Evolutionary conservation across 2,888 invertebrate genomes (phyloP), one percentile per base, ranked within the genome.

Genomic region (Dasysyrphus albostriatus): DNA sequence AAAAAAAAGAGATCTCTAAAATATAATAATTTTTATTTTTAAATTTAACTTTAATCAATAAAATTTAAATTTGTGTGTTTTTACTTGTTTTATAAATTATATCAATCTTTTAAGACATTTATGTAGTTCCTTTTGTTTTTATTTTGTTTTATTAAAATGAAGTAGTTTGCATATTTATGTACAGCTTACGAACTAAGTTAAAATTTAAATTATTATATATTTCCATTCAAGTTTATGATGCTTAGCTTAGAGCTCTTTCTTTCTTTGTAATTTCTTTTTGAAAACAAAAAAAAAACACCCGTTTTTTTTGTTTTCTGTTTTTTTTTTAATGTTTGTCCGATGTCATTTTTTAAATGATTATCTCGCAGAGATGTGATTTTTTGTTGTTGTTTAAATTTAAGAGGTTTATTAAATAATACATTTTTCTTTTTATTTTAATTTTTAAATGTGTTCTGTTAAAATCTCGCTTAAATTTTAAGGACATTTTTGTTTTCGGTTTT

Each of bases 141-240:
- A 0, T 51, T 54, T 73, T 70, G 1, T 42, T 58, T 47, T 77
- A 65, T 76, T 42, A 56, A 75, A 75, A 79, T 87, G 82, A 83
- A 87, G 87, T 87, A 87, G 87, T 83, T 83, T 87, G 78, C 72
- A 75, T 72, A 78, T 77, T 80, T 77, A 87, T 87, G 75, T 87
- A 83, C 83, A 87, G 24, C 83, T 87, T 87, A 87, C 47, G 12
- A 51, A 77, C 77, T 82, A 87, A 58, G 82, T 76, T 76, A 77
- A 81, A 81, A 74, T 77, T 61, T 61, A 61, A 61, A 59, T 59
- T 59, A 75, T 61, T 42, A 65, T 47, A 56, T 56, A 49, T 70
- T 72, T 67, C 70, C 16, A 58, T 74, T 44, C 39, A 29, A 77
- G 37, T 72, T 84, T 69, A 75, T 80, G 79, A 75, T 75, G 79